phyloP scores from a whole-genome alignment of 2,797 vertebrate species.

The Telmatherina bonti region DNA sequence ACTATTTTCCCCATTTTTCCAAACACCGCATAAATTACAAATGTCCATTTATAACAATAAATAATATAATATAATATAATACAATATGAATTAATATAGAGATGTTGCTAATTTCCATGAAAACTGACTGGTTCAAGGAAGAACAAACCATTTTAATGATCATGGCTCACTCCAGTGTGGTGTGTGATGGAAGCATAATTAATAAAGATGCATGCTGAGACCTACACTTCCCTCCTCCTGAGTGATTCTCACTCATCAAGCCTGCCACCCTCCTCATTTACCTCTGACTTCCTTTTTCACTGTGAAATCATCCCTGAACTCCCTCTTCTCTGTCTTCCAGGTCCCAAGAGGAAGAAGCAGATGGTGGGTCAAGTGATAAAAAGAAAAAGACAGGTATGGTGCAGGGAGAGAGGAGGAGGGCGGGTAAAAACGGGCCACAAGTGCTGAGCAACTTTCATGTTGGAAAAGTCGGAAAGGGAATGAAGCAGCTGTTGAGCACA shows the following conservation, averaged over 20 bases:
- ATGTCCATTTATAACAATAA: background rate
- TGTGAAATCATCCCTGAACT: conserved; percentile 15
- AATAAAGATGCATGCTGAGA: conserved; percentile 52
- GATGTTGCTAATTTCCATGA: background rate
- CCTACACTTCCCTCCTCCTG: conserved; percentile 45
- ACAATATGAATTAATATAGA: conserved; percentile 10
- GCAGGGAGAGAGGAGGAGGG: background rate
- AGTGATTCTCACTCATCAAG: conserved; percentile 13
- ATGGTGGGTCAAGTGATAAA: conserved; percentile 63
- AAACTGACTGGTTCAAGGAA: background rate
- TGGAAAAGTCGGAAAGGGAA: background rate
- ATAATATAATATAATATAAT: no score
- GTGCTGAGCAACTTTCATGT: conserved; percentile 6
- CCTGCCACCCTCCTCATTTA: background rate
- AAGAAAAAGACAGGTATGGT: conserved; percentile 36
- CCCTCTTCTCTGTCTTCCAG: conserved; percentile 10
- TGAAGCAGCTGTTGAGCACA: background rate
- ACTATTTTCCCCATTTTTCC: conserved; percentile 41
- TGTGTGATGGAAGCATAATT: conserved; percentile 51
- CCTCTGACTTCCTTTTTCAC: background rate
- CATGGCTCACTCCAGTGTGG: conserved; percentile 41
- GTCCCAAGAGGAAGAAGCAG: conserved; percentile 53
- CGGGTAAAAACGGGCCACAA: conserved; percentile 18
- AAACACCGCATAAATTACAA: conserved; percentile 14
- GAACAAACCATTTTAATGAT: conserved; percentile 19